Base-by-base conservation (phyloP, 2,888 invertebrate species). In the Ashinkailepas kermadecensis region DNA sequence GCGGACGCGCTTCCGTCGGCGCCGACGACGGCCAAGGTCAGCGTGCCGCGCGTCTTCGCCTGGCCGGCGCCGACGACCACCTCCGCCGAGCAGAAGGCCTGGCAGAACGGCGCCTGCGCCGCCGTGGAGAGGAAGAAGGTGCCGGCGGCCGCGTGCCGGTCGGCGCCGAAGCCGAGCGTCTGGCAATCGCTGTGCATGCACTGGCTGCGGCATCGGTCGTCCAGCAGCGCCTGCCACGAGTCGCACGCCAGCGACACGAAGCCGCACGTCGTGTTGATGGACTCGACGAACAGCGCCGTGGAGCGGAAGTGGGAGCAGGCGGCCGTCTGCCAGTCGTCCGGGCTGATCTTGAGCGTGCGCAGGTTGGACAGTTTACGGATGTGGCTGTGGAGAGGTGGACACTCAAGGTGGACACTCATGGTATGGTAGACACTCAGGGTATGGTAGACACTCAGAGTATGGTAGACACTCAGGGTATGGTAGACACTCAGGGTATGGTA, bases 211-310 rank as follows among this genome's bases (percentile, higher is more conserved):
- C 74, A 74, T 0, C 21, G 12, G 13, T 56, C 83, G 67, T 82
- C 81, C 23, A 83, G 70, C 57, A 84, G 82, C 57, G 57, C 59
- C 58, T 83, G 59, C 56, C 82, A 83, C 18, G 84, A 84, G 18
- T 80, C n/a, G 80, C 84, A 84, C n/a, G 70, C 80, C 11, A 83
- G 78, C 15, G 78, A 82, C 7, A 83, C 18, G 67, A 83, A 78
- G 58, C 83, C 81, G 62, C 84, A 84, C 15, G 82, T 81, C 56
- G 83, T 82, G 39, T 83, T 67, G 65, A 84, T 83, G 80, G 84
- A 84, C 56, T 83, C 83, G 12, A 81, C 83, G 82, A 83, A 84
- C 80, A 82, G 81, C 15, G 70, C 67, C 80, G 82, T 82, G 78
- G 84, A 82, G 15, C 83, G 80, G 21, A 81, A 58, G 65, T 84